A percentile compares a stretch with the other conserved stretches of the same genome.
These are phyloP conservation scores for Astreopora myriophthalma DNA, from an alignment of 64 coral and sea anemone species.

Conservation along the genomic window DNA sequence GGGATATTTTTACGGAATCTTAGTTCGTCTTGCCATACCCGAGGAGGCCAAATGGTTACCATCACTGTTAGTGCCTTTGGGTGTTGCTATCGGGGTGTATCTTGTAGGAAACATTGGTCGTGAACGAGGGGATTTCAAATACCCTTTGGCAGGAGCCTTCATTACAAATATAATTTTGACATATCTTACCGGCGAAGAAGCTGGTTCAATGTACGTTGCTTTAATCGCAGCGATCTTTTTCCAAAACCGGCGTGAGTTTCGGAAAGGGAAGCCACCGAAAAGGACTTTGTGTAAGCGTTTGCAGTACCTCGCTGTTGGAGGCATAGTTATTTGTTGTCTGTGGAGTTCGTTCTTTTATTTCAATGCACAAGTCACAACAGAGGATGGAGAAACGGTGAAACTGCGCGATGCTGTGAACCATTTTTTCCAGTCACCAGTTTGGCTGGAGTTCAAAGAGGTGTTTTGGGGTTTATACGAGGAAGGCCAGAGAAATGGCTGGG, in stretches of 20 bases:
- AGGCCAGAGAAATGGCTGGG: constrained; percentile 94
- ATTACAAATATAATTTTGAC: constrained; percentile 72
- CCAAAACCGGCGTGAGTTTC: constrained; percentile 81
- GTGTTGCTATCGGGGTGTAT: constrained; percentile 90
- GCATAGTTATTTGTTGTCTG: constrained; percentile 63
- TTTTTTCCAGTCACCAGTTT: constrained; percentile 97
- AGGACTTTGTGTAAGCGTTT: constrained; percentile 77
- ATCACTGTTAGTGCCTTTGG: constrained; percentile 82
- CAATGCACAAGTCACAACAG: constrained; percentile 94
- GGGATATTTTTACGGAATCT: constrained; percentile 95
- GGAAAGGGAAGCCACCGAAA: constrained; percentile 47
- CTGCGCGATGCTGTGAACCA: constrained; percentile 93
- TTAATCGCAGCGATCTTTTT: constrained; percentile 85
- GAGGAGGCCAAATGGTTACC: constrained; percentile 80
- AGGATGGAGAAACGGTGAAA: constrained; percentile 98
- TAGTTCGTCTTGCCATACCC: constrained; percentile 89
- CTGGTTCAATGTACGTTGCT: constrained; percentile 91
- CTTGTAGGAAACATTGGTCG: constrained; percentile 93
- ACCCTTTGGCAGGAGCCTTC: constrained; percentile 74
- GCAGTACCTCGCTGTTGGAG: constrained; percentile 71
- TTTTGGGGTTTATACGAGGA: constrained; percentile 85
- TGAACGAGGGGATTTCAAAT: constrained; percentile 94
- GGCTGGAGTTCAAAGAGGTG: constrained; percentile 95
- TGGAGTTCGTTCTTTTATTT: constrained; percentile 95
- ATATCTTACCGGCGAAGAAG: constrained; percentile 76